Evolutionary conservation across 2,888 invertebrate species (phyloP), one percentile per base, ranked within the genome.

Genomic region (Hedya salicella): DNA sequence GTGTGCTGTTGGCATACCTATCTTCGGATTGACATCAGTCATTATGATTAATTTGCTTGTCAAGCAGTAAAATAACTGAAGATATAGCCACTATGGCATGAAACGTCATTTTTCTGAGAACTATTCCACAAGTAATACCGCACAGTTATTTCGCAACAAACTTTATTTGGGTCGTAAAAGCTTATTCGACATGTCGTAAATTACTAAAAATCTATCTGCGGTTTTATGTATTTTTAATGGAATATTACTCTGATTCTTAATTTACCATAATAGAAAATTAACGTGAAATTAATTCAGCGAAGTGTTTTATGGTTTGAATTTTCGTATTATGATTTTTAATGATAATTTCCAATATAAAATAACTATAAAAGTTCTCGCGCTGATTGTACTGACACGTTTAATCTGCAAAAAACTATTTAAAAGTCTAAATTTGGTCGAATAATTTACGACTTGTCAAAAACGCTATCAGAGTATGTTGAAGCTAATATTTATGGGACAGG

Each of bases 401-500:
- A 17, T 36, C 8, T 36, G 48, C 21, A 14, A 59, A 57, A 53
- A n/a, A 48, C 16, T 13, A 25, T 25, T 14, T 40, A 39, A 48
- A 59, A 59, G 44, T 17, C 9, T 44, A 59, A 64, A 50, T 25
- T 44, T n/a, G 11, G 16, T 53, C 13, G 53, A 42, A 53, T 39
- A 53, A 44, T 64, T 64, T 64, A 64, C 52, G 17, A 39, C 57
- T 39, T 59, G 46, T 39, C 52, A 42, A 40, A 21, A 53, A 17
- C 14, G 48, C 21, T 54, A 46, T 69, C 68, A 61, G 68, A 65
- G 71, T 65, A 63, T 59, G 71, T 72, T 65, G 46, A 49, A 52
- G 17, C 70, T 69, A 69, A 79, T 85, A 85, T 87, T 86, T 86
- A 85, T 81, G 78, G 78, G 80, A 78, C 83, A 83, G 80, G 80